phyloP scores from a whole-genome alignment of 2,797 vertebrate genomes.

The Oreonectes daqikongensis region DNA sequence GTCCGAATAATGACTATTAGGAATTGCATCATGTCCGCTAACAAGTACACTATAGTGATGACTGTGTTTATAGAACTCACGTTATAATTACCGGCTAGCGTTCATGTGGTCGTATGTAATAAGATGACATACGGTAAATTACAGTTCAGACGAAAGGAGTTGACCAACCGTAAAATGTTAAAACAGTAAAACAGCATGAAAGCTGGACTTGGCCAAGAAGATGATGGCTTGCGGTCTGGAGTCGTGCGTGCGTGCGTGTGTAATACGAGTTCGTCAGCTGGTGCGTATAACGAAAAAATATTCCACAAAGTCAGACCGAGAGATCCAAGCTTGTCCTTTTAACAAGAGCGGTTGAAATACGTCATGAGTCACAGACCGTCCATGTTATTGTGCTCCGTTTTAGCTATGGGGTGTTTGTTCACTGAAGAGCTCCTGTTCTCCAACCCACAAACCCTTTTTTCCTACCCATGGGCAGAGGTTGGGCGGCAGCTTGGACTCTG shows the following conservation, averaged over 20 bases:
- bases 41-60: conserved; percentile 35
- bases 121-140: conserved; percentile 49
- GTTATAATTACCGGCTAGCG: conserved; percentile 46
- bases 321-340: conserved; percentile 29
- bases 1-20: conserved; percentile 41
- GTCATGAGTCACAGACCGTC: conserved; percentile 18
- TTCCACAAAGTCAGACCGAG: conserved; percentile 19
- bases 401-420: conserved; percentile 42
- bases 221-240: conserved; percentile 36
- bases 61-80: conserved; percentile 28
- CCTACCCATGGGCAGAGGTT: conserved; percentile 11
- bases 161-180: conserved; percentile 52
- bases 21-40: conserved; percentile 32
- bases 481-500: conserved; percentile 39
- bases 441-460: conserved; percentile 7
- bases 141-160: conserved; percentile 45
- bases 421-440: conserved; percentile 21
- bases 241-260: conserved; percentile 28
- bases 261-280: conserved; percentile 12
- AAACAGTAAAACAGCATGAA: conserved; percentile 48
- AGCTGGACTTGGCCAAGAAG: conserved; percentile 28
- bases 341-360: conserved; percentile 27
- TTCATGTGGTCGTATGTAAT: conserved; percentile 44
- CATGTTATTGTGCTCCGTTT: conserved; percentile 24
- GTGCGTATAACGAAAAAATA: conserved; percentile 29